Percentiles rank a stretch among this genome's conserved stretches.
phyloP scores from a whole-genome alignment of 2,797 vertebrate genomes.

The Sebastes alutus region DNA sequence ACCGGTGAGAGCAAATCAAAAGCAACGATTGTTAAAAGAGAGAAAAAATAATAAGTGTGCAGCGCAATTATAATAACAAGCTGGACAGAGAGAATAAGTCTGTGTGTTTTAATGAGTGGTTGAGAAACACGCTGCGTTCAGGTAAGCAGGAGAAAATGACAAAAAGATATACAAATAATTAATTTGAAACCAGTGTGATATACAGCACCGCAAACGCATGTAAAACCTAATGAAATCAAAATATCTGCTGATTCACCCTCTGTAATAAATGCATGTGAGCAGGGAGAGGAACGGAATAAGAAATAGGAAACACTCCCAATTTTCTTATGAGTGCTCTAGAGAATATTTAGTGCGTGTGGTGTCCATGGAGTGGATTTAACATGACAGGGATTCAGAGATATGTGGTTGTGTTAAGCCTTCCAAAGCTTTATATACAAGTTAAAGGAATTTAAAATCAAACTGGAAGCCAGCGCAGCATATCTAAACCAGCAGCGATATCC shows the following conservation, averaged over 20 bases:
- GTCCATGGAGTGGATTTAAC: conserved; percentile 54
- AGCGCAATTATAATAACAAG: background rate
- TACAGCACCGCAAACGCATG: background rate
- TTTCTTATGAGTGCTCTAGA: conserved; percentile 42
- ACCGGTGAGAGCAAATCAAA: background rate
- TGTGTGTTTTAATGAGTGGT: background rate
- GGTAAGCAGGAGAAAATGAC: background rate
- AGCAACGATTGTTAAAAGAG: background rate
- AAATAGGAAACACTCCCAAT: conserved; percentile 31
- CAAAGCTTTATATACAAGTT: conserved; percentile 58
- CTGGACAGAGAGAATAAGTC: background rate
- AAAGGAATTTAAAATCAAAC: conserved; percentile 59
- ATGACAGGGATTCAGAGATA: conserved; percentile 59
- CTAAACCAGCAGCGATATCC: conserved; percentile 30
- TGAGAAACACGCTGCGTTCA: background rate
- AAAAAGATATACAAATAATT: background rate
- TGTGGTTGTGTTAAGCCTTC: conserved; percentile 51
- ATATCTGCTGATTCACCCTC: conserved; percentile 21
- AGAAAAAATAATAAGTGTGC: background rate
- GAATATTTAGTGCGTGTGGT: conserved; percentile 53
- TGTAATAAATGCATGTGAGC: conserved; percentile 23
- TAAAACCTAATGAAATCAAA: conserved; percentile 34
- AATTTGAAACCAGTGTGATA: conserved; percentile 7
- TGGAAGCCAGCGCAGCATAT: conserved; percentile 24
- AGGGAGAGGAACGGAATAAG: conserved; percentile 18